These are phyloP conservation scores for Stylophora pistillata DNA, from an alignment of 64 coral and sea anemone species.

Conservation along the genomic window DNA sequence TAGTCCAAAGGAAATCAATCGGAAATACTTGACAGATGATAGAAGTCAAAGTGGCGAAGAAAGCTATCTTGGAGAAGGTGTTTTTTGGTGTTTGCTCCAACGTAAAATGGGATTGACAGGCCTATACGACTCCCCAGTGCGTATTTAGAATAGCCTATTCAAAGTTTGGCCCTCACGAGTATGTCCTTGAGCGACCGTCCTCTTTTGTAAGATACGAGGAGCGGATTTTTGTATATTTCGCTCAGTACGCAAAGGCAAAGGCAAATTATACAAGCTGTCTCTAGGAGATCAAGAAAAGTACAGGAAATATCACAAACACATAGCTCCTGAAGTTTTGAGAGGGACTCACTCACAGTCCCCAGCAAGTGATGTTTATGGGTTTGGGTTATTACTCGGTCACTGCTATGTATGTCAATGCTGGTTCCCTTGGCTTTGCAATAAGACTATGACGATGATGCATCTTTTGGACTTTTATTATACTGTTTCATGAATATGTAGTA, in stretches of 20 bases:
- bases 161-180: conserved; percentile 11
- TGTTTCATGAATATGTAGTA: no score
- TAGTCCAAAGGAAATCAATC: conserved; percentile 43
- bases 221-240: conserved; percentile 49
- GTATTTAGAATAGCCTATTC: background rate
- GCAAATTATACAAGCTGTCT: conserved; percentile 39
- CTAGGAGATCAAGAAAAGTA: conserved; percentile 49
- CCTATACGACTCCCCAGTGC: conserved; percentile 24
- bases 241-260: conserved; percentile 28
- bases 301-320: conserved; percentile 44
- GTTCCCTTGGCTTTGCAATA: no score
- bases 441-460: no score
- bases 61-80: conserved; percentile 31
- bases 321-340: conserved; percentile 56
- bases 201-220: no score
- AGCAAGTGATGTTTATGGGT: conserved; percentile 44
- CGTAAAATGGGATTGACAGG: conserved; percentile 31
- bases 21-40: background rate
- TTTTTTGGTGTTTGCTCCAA: conserved; percentile 55
- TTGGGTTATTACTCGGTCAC: conserved; percentile 18
- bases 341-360: conserved; percentile 53
- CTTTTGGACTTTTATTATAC: no score
- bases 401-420: no score
- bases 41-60: background rate
- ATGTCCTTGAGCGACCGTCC: no score